Base-by-base conservation (phyloP, 2,888 invertebrate genomes). In the Prenolepis imparis region DNA sequence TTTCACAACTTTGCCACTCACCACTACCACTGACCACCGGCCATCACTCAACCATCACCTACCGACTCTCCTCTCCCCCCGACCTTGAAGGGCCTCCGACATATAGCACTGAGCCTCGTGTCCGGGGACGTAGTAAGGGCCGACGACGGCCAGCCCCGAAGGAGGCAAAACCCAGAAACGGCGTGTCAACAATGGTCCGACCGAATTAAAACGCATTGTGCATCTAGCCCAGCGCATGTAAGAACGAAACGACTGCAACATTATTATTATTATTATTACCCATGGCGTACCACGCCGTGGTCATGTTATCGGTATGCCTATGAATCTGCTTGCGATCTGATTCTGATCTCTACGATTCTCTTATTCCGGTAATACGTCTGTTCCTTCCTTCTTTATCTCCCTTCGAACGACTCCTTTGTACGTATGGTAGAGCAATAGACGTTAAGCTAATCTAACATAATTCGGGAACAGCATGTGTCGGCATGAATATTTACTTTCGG, bases 81-180 rank as follows among this genome's bases (percentile, higher is more conserved):
- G 52, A 81, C 84, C 77, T 80, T 87, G 84, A 84, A 89, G 89
- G 86, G 93, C 94, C 93, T 94, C 94, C 94, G 92, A 94, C 91
- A 94, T 93, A 94, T 93, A 95, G 95, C 95, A 95, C 95, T 94
- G 92, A 95, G 93, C 94, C 95, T 95, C 95, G 95, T 95, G 95
- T 95, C 95, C 95, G 95, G 94, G 95, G 95, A 95, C 94, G 94
- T 92, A 92, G 88, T 90, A 90, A 91, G 91, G 92, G 93, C 92
- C 93, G 91, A 93, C 92, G 93, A 94, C 94, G 93, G 94, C 93
- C 94, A 91, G 92, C 93, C 94, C 94, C 93, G 93, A 87, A 92
- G 94, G 94, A 94, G 94, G 93, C 92, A 93, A 89, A 89, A 90
- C 87, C 85, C 89, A 91, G 89, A 91, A 89, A 87, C 88, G 89